Evolutionary conservation across 2,888 invertebrate genomes (phyloP), one percentile per base, ranked within the genome.

Genomic region (Sminthurinus aureus): DNA sequence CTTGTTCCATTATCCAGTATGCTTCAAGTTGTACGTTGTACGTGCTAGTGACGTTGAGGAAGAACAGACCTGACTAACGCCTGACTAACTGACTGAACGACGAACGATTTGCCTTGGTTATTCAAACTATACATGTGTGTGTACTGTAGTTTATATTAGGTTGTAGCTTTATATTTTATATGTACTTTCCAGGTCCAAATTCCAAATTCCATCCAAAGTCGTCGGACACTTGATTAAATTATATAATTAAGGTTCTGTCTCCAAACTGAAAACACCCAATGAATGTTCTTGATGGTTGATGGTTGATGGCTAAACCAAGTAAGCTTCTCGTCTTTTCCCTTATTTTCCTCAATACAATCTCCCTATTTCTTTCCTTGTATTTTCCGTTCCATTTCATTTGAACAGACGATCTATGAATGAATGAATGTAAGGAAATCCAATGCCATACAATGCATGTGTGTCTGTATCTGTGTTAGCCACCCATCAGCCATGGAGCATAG

Each of bases 191-290:
- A 66, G 78, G 50, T 75, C 51, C 75, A 75, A 76, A n/a, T 22
- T 20, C 11, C 20, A 18, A 76, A n/a, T 75, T 75, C 51, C 75
- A 75, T 20, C 75, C 38, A 58, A 78, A 64, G 26, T 71, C 80
- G 26, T 71, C 80, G 22, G 71, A 15, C 38, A 38, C 6, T 51
- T 80, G 80, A 71, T 80, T 71, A 80, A 80, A 80, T 80, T 80
- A 80, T 71, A 80, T 58, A 66, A 78, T 66, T 78, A 64, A 13
- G 71, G 8, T 24, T 71, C 71, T 71, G 24, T 24, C 71, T 13
- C 13, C 26, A 71, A 71, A 71, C 71, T 71, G 22, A n/a, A 69
- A 69, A n/a, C 22, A 20, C 71, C 20, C 26, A 13, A 22, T 24
- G 24, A 24, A 71, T 24, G 24, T 71, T 24, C 71, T 13, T 26